Evolutionary conservation across 2,797 vertebrate species (phyloP).

Genomic region (Silurus lanzhouensis): DNA sequence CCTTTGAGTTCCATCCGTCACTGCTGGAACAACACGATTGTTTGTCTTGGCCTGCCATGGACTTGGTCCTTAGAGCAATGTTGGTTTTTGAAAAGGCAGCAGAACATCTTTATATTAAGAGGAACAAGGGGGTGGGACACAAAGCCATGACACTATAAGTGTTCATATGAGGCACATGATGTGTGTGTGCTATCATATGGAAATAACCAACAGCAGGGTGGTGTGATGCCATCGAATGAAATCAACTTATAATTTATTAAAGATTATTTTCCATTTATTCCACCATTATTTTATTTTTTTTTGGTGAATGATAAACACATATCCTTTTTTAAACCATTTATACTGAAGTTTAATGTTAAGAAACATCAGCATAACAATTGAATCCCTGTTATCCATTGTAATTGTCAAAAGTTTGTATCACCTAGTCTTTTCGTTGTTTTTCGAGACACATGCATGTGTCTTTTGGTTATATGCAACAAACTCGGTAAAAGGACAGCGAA

Average conservation of each 20-base stretch:
- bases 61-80: neutral
- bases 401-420: too few species aligned
- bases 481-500: too few species aligned
- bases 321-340: neutral
- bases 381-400: neutral
- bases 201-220: neutral
- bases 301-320: neutral
- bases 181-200: neutral
- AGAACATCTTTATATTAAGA: neutral
- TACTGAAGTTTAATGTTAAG: neutral
- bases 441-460: too few species aligned
- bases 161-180: neutral
- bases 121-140: neutral
- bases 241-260: neutral
- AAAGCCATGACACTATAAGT: neutral
- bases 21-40: conserved; percentile 67
- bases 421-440: too few species aligned
- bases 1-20: conserved; percentile 70
- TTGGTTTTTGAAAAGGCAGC: neutral
- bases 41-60: conserved; percentile 30
- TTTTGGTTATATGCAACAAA: too few species aligned
- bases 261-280: too few species aligned
- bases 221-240: neutral
- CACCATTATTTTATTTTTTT: too few species aligned
- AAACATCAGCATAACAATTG: neutral